Percentiles rank a stretch among this genome's conserved stretches.
Conservation (phyloP, 2,797 vertebrate species). For the Urosaurus nigricauda region DNA sequence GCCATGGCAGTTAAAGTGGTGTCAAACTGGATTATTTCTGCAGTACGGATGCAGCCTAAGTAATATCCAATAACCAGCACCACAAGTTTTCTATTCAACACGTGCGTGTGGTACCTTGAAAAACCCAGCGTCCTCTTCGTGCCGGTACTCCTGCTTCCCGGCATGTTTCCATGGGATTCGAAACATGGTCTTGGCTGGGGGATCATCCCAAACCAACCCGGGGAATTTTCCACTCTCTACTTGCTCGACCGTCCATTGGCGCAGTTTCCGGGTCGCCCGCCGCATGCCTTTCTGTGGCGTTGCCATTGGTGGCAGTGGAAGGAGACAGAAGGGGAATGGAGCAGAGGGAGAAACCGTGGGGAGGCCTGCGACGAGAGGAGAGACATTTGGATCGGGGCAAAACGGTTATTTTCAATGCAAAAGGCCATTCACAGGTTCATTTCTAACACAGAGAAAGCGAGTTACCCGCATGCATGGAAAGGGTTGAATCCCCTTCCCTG, state of each 20-base stretch:
- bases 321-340: neutral
- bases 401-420: neutral
- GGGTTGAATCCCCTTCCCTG: neutral
- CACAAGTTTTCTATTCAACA: fast-evolving
- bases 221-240: constrained; percentile 85
- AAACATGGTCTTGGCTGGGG: constrained; percentile 85
- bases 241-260: constrained; percentile 88
- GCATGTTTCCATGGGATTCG: constrained; percentile 95
- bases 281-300: constrained; percentile 68
- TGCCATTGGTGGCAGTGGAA: constrained; percentile 76
- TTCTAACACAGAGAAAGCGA: too few species aligned
- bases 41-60: too few species aligned
- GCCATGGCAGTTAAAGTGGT: too few species aligned
- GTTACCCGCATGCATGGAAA: too few species aligned
- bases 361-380: neutral
- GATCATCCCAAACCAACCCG: constrained; percentile 88
- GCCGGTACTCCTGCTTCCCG: constrained; percentile 91
- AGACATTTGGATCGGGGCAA: neutral
- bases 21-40: too few species aligned
- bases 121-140: constrained; percentile 90
- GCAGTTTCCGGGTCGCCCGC: constrained; percentile 84
- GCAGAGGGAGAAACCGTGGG: neutral
- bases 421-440: neutral
- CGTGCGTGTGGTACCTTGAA: constrained; percentile 82
- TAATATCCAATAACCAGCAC: too few species aligned